Evolutionary conservation across 92 coral and sea anemone species (phyloP).

Genomic region (Zoanthus gigantus): DNA sequence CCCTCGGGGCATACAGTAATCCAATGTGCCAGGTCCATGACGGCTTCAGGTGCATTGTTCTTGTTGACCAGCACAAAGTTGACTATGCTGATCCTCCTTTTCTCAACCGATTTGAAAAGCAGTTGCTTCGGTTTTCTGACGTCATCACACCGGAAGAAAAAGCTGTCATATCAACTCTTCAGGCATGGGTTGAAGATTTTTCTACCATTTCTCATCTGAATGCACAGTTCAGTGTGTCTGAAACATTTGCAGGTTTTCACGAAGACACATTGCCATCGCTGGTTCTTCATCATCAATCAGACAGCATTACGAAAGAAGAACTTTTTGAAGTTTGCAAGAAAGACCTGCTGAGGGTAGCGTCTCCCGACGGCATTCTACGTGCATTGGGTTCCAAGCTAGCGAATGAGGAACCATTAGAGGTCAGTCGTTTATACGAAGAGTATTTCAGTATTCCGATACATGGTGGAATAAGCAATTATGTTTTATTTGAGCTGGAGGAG

Average conservation of each 20-base stretch:
- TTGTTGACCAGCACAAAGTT: conserved; percentile 87
- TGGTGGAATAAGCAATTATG: conserved; percentile 70
- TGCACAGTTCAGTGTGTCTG: conserved; percentile 74
- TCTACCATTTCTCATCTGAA: conserved; percentile 69
- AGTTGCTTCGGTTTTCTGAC: conserved; percentile 92
- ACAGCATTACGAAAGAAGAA: conserved; percentile 45
- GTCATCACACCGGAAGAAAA: conserved; percentile 68
- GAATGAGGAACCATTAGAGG: conserved; percentile 58
- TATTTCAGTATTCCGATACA: conserved; percentile 84
- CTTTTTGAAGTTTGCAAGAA: conserved; percentile 77
- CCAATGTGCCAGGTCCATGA: conserved; percentile 99
- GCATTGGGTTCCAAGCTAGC: conserved; percentile 66
- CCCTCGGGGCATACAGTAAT: conserved; percentile 96
- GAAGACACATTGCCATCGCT: conserved; percentile 92
- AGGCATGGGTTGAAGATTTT: conserved; percentile 72
- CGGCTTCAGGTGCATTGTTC: conserved; percentile 94
- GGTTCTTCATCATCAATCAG: conserved; percentile 76
- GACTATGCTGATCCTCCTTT: conserved; percentile 96
- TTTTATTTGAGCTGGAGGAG: conserved; percentile 50
- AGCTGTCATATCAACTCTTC: conserved; percentile 64
- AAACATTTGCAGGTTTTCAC: conserved; percentile 92
- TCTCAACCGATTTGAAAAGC: conserved; percentile 97
- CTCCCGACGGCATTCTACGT: conserved; percentile 94
- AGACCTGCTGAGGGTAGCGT: conserved; percentile 86
- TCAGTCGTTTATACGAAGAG: conserved; percentile 56